Conservation (phyloP, 2,797 vertebrate species). For the Lagodon rhomboides region DNA sequence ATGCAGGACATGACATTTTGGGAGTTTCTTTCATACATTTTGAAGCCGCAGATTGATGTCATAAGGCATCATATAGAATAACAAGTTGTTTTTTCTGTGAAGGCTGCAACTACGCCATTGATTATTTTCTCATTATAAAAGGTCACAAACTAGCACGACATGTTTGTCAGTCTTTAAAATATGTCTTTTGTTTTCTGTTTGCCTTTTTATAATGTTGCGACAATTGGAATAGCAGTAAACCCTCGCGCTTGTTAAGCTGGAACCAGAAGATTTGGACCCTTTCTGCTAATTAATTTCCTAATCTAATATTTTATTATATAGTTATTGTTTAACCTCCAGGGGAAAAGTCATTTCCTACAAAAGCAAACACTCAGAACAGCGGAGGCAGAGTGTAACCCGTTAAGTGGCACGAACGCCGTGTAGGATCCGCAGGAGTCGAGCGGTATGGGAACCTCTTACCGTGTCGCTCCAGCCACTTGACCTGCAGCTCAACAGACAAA, state of each 20-base stretch:
- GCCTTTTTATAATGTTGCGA: no score
- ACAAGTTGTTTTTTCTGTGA: neutral
- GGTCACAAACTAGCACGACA: neutral
- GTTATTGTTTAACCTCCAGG: neutral
- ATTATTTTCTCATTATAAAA: constrained; percentile 5
- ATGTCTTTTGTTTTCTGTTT: neutral
- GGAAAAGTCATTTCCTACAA: neutral
- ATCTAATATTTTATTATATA: neutral
- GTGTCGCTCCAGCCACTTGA: constrained; percentile 54
- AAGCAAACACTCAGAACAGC: neutral
- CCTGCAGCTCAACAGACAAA: constrained; percentile 44
- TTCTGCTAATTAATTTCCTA: neutral
- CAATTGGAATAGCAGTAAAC: neutral
- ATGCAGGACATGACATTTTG: neutral
- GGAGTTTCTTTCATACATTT: neutral
- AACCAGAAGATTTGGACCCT: neutral
- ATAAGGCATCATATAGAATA: neutral
- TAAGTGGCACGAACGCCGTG: constrained; percentile 20
- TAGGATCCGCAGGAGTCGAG: constrained; percentile 25
- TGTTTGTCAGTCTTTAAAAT: neutral
- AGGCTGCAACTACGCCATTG: neutral
- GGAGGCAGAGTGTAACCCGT: neutral
- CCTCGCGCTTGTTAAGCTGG: neutral
- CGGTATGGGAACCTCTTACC: constrained; percentile 32
- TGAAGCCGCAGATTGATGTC: neutral